Evolutionary conservation across 2,113 vertebrate genomes (phyloP).

Genomic region (Pseudorasbora parva): DNA sequence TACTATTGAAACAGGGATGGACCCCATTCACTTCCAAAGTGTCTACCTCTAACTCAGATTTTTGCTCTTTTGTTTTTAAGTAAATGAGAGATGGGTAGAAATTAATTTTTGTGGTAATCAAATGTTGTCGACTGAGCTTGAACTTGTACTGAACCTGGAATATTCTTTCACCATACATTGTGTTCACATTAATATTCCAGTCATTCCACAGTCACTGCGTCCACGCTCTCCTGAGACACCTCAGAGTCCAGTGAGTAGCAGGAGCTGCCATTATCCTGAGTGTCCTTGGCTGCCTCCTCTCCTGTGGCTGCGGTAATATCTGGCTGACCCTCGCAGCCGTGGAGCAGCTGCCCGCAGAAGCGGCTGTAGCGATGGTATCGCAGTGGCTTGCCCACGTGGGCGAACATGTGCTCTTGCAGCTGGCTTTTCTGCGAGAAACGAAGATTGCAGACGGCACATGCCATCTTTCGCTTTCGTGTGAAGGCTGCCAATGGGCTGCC

Average conservation of each 20-base stretch:
- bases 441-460: slow-evolving; percentile 88
- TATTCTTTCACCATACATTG: neutral
- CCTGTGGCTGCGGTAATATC: slow-evolving; percentile 59
- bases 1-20: neutral
- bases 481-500: slow-evolving; percentile 73
- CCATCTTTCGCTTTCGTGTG: slow-evolving; percentile 89
- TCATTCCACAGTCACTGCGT: slow-evolving; percentile 86
- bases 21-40: neutral
- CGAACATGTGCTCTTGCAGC: slow-evolving; percentile 94
- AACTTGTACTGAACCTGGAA: neutral
- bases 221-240: slow-evolving; percentile 86
- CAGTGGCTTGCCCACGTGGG: slow-evolving; percentile 86
- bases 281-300: slow-evolving; percentile 76
- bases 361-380: slow-evolving; percentile 83
- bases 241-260: slow-evolving; percentile 87
- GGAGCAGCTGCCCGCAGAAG: slow-evolving; percentile 78
- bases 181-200: neutral
- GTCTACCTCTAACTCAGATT: neutral
- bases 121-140: neutral
- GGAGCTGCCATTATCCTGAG: slow-evolving; percentile 86
- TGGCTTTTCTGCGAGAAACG: slow-evolving; percentile 88
- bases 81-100: neutral
- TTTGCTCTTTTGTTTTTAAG: neutral
- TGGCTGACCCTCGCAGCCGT: slow-evolving; percentile 74
- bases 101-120: neutral